Evolutionary conservation across 2,888 invertebrate species (phyloP), one percentile per base, ranked within the genome.

Genomic region (Halocaridina rubra): DNA sequence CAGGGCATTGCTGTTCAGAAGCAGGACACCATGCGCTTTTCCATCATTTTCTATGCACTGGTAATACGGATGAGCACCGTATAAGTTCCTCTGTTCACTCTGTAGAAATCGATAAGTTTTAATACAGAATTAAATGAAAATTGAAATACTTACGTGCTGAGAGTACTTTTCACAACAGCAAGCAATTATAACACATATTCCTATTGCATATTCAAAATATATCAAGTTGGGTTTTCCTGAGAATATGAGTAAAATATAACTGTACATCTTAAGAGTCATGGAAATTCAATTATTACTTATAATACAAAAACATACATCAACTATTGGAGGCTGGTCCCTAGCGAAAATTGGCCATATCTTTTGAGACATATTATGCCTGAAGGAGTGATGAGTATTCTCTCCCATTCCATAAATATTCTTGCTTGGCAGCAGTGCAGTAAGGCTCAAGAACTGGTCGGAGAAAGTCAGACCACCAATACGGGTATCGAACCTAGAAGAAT

Each of bases 371-470:
- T 90, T 89, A 82, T 91, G 91, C 64, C 89, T 88, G 88, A 92
- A 90, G 2, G 89, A 88, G 2, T 87, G 86, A 85, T 91, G 91
- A 3, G 90, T 89, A 88, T 91, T 90, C 88, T 92, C 92, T 2
- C 92, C 92, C 81, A 92, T 89, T 0, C 92, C 92, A 88, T 91
- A 92, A 8, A 90, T 89, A 88, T 91, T 90, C 29, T 86, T 86
- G 5, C 91, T 90, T 1, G 91, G 91, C 16, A 92, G 89, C 61
- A 88, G 89, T 46, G 91, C 90, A 1, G 91, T 89, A 3, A 92
- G 89, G 88, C 91, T 91, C 2, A 92, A 89, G 87, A 90, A 92
- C 89, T 92, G 91, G 84, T 92, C 90, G 2, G 91, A 90, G 88
- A 91, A 91, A 0, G 90, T 89, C 29, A 92, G 89, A 0, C 91